Base-by-base conservation (phyloP, 2,113 vertebrate species). In the Rhinopomastus cyanomelas region DNA sequence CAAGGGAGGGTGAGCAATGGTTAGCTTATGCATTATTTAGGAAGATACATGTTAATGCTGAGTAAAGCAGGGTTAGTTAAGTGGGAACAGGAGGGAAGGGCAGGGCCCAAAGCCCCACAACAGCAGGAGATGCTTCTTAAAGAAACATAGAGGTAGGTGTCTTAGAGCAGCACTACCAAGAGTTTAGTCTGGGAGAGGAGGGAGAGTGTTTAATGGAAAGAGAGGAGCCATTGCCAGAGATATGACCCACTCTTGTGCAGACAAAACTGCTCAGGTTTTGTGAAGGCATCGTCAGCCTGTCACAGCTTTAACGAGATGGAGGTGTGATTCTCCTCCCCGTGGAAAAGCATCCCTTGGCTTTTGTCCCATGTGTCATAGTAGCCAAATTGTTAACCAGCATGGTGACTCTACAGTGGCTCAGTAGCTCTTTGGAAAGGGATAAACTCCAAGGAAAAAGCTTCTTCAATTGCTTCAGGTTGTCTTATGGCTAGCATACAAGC, bases 11-110 rank as follows among this genome's bases (percentile, higher is more conserved):
- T 76, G 84, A 88, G 88, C 81, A 88, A 73, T 94, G 83, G 95
- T 95, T 94, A 94, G 77, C 23, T 94, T 87, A 90, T 96, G 74
- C 86, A 95, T 95, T 95, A 95, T 95, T 96, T 93, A 96, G 77
- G 69, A 87, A 90, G 77, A 80, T 91, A 76, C 68, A 87, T 92
- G 87, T 85, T 95, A 93, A 93, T 62, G 55, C 92, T 88, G 83
- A 88, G 62, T 90, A 79, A 91, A 95, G 72, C 6, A 1, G 60
- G 77, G 53, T 89, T 91, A 67, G 80, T 89, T 86, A 93, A 93
- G 69, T 1, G 3, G 61, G 29, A 92, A 65, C n/a, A 79, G 68
- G 60, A 89, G 36, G 52, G 34, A 85, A 83, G 30, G 46, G 82
- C 53, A 86, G 57, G 34, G 39, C 39, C 12, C 10, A 66, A 20